Evolutionary conservation across 2,888 invertebrate species (phyloP).

Genomic region (Polyommatus iphigenia): DNA sequence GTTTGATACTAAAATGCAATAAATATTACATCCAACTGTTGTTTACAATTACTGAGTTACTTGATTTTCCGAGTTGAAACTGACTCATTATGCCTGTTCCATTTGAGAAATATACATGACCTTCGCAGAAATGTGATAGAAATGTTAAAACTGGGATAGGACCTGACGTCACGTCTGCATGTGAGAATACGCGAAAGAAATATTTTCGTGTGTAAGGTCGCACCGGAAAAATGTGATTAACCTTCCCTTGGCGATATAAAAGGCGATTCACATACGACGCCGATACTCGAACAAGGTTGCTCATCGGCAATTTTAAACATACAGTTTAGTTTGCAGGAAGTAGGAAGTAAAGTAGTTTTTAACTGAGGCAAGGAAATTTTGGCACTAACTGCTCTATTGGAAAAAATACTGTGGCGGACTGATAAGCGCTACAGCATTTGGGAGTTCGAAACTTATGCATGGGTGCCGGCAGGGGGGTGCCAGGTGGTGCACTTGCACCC

Average conservation of each 20-base stretch:
- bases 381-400: neutral
- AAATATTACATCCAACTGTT: too few relatives aligned
- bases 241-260: slow-evolving; percentile 17
- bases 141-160: neutral
- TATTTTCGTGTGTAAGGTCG: neutral
- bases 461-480: too few relatives aligned
- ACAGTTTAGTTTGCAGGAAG: neutral
- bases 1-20: neutral
- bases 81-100: neutral
- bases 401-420: neutral
- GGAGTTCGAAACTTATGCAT: too few relatives aligned
- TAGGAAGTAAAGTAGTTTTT: slow-evolving; percentile 6
- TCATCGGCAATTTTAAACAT: neutral
- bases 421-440: neutral
- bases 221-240: slow-evolving; percentile 1
- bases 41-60: too few relatives aligned
- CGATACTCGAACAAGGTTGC: slow-evolving; percentile 11
- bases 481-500: too few relatives aligned
- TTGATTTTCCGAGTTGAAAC: neutral
- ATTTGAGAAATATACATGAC: neutral
- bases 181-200: slow-evolving; percentile 5
- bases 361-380: neutral
- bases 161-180: neutral
- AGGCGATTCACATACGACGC: neutral
- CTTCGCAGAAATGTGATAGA: neutral